Conservation (phyloP, 2,113 vertebrate species). For the rat (Rattus norvegicus) region GRCr8 NC_086019.1:116093001-116093500, state of each 20-base stretch:
- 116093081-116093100: neutral
- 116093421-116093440: neutral
- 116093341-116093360: neutral
- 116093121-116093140: neutral
- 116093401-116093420: neutral
- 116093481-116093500: neutral
- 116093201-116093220: neutral
- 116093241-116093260: slow-evolving; percentile 13
- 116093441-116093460: neutral
- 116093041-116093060: neutral
- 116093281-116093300: neutral
- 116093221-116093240: neutral
- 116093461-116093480: neutral
- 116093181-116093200: neutral
- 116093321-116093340: neutral
- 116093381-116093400: neutral
- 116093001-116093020: neutral
- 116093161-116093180: neutral
- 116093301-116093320: neutral
- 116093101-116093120: neutral
- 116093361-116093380: neutral
- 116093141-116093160: neutral
- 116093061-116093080: neutral
- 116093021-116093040: neutral
- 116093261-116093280: neutral